Percentiles rank a stretch among this genome's conserved stretches.
phyloP scores from a whole-genome alignment of 2,113 vertebrate genomes.

The Microcebus jonahi region DNA sequence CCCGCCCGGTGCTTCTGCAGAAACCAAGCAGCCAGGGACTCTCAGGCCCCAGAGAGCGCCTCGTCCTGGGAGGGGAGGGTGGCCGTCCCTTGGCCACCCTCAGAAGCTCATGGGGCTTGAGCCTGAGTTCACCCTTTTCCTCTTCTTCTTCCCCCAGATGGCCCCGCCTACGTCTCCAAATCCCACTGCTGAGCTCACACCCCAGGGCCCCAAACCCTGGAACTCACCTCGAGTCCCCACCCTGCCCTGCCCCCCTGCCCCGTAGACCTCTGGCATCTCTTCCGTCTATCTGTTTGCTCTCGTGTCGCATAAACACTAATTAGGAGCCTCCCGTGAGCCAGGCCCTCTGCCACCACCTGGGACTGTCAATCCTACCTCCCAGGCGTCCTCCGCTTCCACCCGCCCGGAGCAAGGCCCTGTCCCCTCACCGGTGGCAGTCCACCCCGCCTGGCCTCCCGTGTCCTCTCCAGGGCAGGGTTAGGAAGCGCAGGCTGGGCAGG shows the following conservation, averaged over 20 bases:
- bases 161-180: background rate
- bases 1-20: too few relatives aligned
- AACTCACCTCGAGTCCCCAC: background rate
- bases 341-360: too few relatives aligned
- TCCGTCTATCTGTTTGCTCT: too few relatives aligned
- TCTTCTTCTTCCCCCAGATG: background rate
- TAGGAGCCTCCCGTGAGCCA: background rate
- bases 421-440: fast-evolving
- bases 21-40: background rate
- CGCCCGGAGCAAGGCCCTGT: background rate
- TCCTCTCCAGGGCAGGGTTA: background rate
- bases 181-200: background rate
- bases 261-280: fast-evolving
- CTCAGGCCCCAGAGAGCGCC: too few relatives aligned
- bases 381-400: fast-evolving
- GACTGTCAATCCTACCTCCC: background rate
- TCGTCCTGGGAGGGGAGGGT: background rate
- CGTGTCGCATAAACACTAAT: fast-evolving
- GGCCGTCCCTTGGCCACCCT: background rate
- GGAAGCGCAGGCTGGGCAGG: background rate
- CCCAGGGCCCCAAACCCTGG: background rate
- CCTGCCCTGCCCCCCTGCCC: background rate
- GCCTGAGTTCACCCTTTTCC: fast-evolving
- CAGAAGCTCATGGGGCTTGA: background rate
- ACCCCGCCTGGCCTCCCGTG: background rate